Evolutionary conservation across 2,888 invertebrate genomes (phyloP), one percentile per base, ranked within the genome.

Genomic region (Diaprepes abbreviatus): DNA sequence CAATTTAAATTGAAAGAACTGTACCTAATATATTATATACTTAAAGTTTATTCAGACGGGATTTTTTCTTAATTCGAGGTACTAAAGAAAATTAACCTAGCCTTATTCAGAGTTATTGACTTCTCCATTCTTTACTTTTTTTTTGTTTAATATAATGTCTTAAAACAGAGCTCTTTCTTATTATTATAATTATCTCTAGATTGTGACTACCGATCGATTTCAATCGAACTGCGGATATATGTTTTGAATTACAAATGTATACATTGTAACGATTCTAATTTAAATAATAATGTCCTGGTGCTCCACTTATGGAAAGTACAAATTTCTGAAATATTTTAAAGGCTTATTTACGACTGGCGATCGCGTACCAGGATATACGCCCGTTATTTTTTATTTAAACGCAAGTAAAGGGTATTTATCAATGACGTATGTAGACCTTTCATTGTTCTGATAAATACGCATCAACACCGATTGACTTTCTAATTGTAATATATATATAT

Each of bases 51-150:
- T 43, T 19, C 17, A 43, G n/a, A 43, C 19, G 6, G 43, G 9
- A n/a, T 21, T 43, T 43, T 43, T 43, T 16, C 38, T 17, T 17
- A 43, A 9, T 43, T 43, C 19, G 43, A n/a, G 2, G 19, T 4
- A 43, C 19, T 10, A 7, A 9, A 17, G n/a, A 43, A 43, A 43
- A 43, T 19, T 43, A 19, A 19, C 19, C 19, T 43, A 21, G 19
- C 43, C 43, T 43, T 43, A 43, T 4, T 4, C 19, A 7, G 43
- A 43, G 43, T 43, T 43, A 21, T 43, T 43, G 43, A 43, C 43
- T 43, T 43, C n/a, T 1, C 43, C n/a, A 3, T 40, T 40, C 1
- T 38, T 14, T 38, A 6, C 9, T 33, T 33, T 43, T 43, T 21
- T 21, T 21, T 3, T 21, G 36, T 12, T 12, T n/a, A n/a, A n/a